Evolutionary conservation across 2,888 invertebrate genomes (phyloP), one percentile per base, ranked within the genome.

Genomic region (Dynastes tityus): DNA sequence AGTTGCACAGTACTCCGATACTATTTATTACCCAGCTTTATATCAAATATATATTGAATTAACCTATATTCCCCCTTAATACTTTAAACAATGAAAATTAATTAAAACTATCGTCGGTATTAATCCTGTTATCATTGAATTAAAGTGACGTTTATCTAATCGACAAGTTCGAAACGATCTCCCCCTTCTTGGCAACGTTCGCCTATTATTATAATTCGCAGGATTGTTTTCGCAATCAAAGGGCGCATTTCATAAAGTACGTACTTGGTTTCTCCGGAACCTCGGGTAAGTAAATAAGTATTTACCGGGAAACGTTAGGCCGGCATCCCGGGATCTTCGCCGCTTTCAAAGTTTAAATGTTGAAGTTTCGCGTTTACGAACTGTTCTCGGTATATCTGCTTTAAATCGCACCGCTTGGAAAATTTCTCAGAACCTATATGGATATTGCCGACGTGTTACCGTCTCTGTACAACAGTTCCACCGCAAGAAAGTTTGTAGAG

Each of bases 201-300:
- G 37, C 49, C 1, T 45, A 8, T 45, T 45, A 45, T 45, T 11
- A 11, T 45, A 45, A 45, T 45, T 45, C 45, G 45, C 8, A 45
- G 11, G 32, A 55, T 29, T 55, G 55, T 71, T 71, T 71, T 71
- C 71, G 37, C 71, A 71, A 71, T 71, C 71, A 71, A 71, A 71
- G 55, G 71, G 37, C 55, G 71, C 71, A 27, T 55, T 71, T 71
- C 71, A 55, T 55, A 55, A 55, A 55, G 55, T 37, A 37, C 37
- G 6, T 6, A 40, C 45, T 40, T 55, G 40, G 40, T 65, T 65
- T 65, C 65, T 13, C 40, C 16, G 45, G 32, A 8, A 37, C 45
- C 2, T 45, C 45, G 45, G 45, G n/a, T 16, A 37, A 37, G 40
- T 16, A 37, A 37, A 16, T 16, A 65, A 16, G 37, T 22, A 40